Evolutionary conservation across 2,888 invertebrate species (phyloP), one percentile per base, ranked within the genome.

Genomic region (Polia nebulosa): DNA sequence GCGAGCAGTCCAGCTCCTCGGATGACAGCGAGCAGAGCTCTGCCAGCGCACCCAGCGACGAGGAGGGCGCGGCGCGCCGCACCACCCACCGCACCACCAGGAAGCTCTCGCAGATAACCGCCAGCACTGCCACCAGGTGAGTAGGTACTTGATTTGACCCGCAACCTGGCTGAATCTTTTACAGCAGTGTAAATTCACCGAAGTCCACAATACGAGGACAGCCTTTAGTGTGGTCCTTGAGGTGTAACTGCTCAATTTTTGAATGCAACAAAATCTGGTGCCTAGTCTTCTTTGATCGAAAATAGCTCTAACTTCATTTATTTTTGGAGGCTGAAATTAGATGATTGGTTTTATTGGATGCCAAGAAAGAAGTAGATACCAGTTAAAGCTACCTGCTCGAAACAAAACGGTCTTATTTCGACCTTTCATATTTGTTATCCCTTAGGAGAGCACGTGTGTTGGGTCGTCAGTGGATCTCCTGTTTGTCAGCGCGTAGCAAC

Each of bases 401-500:
- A 41, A 17, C 0, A 25, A 45, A 15, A 15, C 15, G 6, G 6
- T 47, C 25, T 47, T 7, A 1, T 47, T 47, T 7, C 15, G 3
- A 22, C 7, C 8, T 15, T 25, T 47, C 11, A 47, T 17, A 15
- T 17, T 22, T 9, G 2, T 34, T 53, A 13, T 34, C 1, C 3
- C 3, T 9, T 60, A 91, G 92, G 45, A 86, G 92, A 15, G 86
- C 83, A 3, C 92, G 94, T 52, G 95, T 95, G 52, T 93, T 94
- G 13, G 97, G 96, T 7, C 96, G 97, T 29, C 96, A 97, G 84
- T 98, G 98, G 98, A 97, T 97, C 73, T 94, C 97, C 25, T 97
- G 97, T 81, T 93, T 97, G 65, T 97, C 98, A 0, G 97, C 98
- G 6, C 96, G 98, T 80, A 98, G 97, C 87, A 98, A 98, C 94